Conservation (phyloP, 2,888 invertebrate genomes). For the Disparrhopalites patrizii region DNA sequence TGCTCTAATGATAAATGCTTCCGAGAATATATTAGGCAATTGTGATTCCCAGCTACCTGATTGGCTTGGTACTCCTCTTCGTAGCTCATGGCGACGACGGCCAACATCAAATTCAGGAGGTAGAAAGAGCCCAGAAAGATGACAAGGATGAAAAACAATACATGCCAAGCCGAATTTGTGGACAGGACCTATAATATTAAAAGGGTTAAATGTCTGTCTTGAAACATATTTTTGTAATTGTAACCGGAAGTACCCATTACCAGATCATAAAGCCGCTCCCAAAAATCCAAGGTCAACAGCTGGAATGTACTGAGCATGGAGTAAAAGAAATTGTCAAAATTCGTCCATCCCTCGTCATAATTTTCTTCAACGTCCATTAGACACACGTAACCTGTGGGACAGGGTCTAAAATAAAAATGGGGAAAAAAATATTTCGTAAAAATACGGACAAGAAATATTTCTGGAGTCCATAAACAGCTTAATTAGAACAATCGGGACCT, state of each 20-base stretch:
- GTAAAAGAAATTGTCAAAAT: conserved; percentile 79
- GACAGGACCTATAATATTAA: conserved; percentile 68
- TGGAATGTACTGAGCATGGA: conserved; percentile 96
- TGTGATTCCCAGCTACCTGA: too few relatives aligned
- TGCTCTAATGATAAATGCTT: too few relatives aligned
- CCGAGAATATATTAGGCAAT: too few relatives aligned
- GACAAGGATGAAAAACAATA: conserved; percentile 93
- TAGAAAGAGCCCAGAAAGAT: conserved; percentile 98
- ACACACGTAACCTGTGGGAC: conserved; percentile 72
- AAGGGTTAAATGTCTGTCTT: neutral
- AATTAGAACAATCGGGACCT: conserved; percentile 54
- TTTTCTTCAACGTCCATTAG: conserved; percentile 81
- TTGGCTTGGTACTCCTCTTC: conserved; percentile 93
- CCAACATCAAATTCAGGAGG: conserved; percentile 87
- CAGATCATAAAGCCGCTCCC: conserved; percentile 98
- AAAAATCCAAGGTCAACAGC: conserved; percentile 92
- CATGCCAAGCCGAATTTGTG: conserved; percentile 91
- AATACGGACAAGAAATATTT: too few relatives aligned
- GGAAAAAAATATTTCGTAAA: neutral
- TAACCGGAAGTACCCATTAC: conserved; percentile 54
- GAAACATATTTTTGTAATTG: neutral
- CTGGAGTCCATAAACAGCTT: too few relatives aligned
- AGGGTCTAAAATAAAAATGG: conserved; percentile 56
- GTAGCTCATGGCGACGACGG: conserved; percentile 94
- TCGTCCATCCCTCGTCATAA: conserved; percentile 94